A percentile compares a stretch with the other conserved stretches of the same genome.
These are phyloP conservation scores for human DNA, from an alignment of 2,113 vertebrate species.

Conservation along the genomic window DNA sequence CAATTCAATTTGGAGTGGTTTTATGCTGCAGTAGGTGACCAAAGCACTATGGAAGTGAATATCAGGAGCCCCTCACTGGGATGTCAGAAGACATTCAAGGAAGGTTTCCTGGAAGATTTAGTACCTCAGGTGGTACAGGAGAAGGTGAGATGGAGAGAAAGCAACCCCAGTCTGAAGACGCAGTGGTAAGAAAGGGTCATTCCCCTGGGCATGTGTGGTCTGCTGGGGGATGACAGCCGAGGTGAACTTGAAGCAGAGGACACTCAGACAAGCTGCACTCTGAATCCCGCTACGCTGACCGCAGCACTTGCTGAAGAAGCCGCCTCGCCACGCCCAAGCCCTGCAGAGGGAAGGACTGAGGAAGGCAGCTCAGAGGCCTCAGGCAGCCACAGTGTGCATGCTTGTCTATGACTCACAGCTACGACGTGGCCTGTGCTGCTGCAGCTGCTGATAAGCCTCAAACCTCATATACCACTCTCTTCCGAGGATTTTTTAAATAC, in stretches of 20 bases:
- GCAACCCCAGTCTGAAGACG: not conserved
- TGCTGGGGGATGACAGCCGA: not conserved
- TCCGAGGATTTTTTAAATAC: rapidly evolving
- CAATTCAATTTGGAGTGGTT: not conserved
- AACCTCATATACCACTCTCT: not conserved
- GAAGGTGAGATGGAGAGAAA: not conserved
- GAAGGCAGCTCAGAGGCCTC: not conserved
- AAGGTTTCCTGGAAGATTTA: not conserved
- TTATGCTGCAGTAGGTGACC: not conserved
- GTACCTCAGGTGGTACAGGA: not conserved
- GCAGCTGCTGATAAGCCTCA: not conserved
- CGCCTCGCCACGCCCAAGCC: rapidly evolving
- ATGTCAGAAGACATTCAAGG: not conserved
- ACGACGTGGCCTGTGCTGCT: rapidly evolving
- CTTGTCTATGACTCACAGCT: not conserved
- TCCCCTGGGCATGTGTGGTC: not conserved
- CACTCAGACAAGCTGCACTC: rapidly evolving
- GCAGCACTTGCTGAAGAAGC: rapidly evolving
- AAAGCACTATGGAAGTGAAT: not conserved
- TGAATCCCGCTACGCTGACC: not conserved
- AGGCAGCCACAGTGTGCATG: not conserved
- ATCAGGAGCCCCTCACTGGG: not conserved
- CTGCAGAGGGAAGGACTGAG: not conserved
- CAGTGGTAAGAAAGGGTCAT: not conserved
- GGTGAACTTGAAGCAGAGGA: not conserved